Conservation (phyloP, 1,140 invertebrate species). For the Drosophila insularis region DNA sequence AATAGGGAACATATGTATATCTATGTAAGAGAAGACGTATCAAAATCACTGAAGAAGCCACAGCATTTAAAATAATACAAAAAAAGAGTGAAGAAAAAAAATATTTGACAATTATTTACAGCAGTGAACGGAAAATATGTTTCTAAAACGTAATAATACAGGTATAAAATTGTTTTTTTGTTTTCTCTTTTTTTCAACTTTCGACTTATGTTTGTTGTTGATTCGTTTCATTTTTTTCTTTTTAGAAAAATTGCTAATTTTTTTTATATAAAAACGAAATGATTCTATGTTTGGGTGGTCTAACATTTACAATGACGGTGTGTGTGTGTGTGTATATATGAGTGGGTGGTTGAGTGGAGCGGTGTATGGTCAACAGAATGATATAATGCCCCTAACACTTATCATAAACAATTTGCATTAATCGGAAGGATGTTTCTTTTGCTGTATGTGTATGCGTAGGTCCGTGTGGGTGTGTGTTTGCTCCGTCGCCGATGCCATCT, state of each 20-base stretch:
- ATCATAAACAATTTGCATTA: slow-evolving; percentile 35
- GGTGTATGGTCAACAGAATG: slow-evolving; percentile 40
- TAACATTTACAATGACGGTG: slow-evolving; percentile 59
- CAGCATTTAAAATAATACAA: slow-evolving; percentile 51
- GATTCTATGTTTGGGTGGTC: slow-evolving; percentile 46
- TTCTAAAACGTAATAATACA: slow-evolving; percentile 73
- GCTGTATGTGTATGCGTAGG: neutral
- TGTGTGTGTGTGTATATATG: slow-evolving; percentile 16
- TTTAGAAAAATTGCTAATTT: slow-evolving; percentile 33
- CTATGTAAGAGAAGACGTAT: slow-evolving; percentile 30
- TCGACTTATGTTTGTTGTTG: slow-evolving; percentile 49
- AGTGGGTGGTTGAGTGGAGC: slow-evolving; percentile 26
- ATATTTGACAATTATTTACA: slow-evolving; percentile 72
- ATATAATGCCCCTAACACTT: slow-evolving; percentile 55
- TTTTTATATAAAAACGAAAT: slow-evolving; percentile 67
- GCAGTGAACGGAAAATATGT: slow-evolving; percentile 55
- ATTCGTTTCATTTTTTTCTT: slow-evolving; percentile 20
- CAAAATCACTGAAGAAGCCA: slow-evolving; percentile 62
- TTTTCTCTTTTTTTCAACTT: slow-evolving; percentile 46
- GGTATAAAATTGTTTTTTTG: slow-evolving; percentile 51
- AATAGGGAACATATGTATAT: slow-evolving; percentile 32
- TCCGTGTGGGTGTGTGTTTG: slow-evolving; percentile 18
- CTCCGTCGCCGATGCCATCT: neutral
- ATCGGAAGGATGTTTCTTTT: slow-evolving; percentile 30
- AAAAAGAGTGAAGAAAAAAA: slow-evolving; percentile 10